Base-by-base conservation (phyloP, 2,888 invertebrate genomes). In the Masnerella sp. region DNA sequence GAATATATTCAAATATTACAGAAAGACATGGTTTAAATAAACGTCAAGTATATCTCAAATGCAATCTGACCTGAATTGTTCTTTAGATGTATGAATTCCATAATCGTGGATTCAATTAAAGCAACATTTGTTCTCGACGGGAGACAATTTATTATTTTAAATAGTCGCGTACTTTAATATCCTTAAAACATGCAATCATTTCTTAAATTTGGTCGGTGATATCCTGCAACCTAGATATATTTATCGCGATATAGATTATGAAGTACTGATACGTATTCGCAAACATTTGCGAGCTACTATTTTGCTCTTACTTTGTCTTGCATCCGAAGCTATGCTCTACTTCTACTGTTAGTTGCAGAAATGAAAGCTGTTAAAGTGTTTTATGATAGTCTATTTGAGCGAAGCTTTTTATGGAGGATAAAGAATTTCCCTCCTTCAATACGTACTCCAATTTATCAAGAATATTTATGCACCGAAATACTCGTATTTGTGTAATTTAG, bases 151-250 rank as follows among this genome's bases (percentile, higher is more conserved):
- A 40, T 64, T 52, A 43, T 64, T 52, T 52, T 1, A 17, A 8
- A 52, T 36, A 1, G 28, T 11, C 5, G 15, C 25, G 11, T 11
- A 7, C 30, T 38, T 3, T 64, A 64, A 64, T 64, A 36, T 42
- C 17, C 43, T 20, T 43, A 64, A 52, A 52, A 12, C 64, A 62
- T 64, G 64, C 51, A 52, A 43, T 17, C 49, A 22, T 64, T 64
- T 28, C 52, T 51, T 64, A 64, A 64, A 43, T 52, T 52, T 52
- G 34, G 42, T 62, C 25, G 18, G 45, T 38, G 28, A 54, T 54
- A 54, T 38, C 45, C 45, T 54, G 30, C 52, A 64, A 64, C 64
- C 64, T 45, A 64, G 52, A n/a, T n/a, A 52, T 64, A 64, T 64
- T 64, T 64, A 14, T 14, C 43, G 11, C 25, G 34, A 43, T 52